Evolutionary conservation across 2,888 invertebrate genomes (phyloP), one percentile per base, ranked within the genome.

Genomic region (Leptopterna dolabrata): DNA sequence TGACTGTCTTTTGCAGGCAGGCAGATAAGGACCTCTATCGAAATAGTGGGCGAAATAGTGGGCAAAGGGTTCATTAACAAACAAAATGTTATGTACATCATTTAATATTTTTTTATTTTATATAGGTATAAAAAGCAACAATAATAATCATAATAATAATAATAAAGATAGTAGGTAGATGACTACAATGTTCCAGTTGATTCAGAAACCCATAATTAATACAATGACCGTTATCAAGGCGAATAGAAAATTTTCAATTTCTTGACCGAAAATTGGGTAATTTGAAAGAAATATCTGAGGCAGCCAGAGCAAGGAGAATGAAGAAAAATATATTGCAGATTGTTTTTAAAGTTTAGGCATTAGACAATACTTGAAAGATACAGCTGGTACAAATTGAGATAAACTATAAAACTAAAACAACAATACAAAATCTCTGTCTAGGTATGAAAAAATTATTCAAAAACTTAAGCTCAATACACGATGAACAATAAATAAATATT

Each of bases 121-220:
- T 85, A 89, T 89, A 89, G 88, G 89, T 89, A 89, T 89, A 89
- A 89, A 89, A 89, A 89, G 89, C 89, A 89, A 89, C 89, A 89
- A 87, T 88, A 55, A 88, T 86, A 89, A 88, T 89, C 80, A 87
- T 89, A 78, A 86, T 88, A 86, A 81, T 81, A 81, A 81, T 51
- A 30, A 81, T 81, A 80, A 19, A 19, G 71, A 85, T 85, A 73
- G 76, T 83, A 76, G 55, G 76, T 83, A 76, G 55, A 85, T 85
- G 85, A 85, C 85, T 85, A 85, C 73, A 76, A 85, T 73, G 85
- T 73, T 85, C 85, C 55, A 30, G 47, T 73, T 76, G 85, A 73
- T 55, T 85, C 45, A 73, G 27, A 84, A 84, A 27, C 41, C 47
- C 81, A 81, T 30, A 47, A 45, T 78, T 30, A 47, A 45, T 78